Evolutionary conservation across 2,797 vertebrate genomes (phyloP), one percentile per base, ranked within the genome.

Genomic region (Enteromius fasciolatus): DNA sequence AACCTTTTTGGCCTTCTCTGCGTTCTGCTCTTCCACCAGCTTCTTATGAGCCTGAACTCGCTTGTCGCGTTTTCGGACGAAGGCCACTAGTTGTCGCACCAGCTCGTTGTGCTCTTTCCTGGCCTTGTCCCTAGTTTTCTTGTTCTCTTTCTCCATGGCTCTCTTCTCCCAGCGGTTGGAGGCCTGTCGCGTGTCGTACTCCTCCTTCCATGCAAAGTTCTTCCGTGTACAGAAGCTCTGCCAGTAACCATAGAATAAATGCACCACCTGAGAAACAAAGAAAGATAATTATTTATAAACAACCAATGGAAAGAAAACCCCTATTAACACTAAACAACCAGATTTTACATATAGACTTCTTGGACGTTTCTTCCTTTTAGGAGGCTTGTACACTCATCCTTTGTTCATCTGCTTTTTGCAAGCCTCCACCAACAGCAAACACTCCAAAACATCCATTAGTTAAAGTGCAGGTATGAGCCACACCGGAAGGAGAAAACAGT

Each of bases 71-170:
- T 97, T 99, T 23, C 98, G 96, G n/a, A 98, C 93, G 44, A 97
- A 99, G 4, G 96, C 96, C 64, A 98, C 97, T 0, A 99, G 95
- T 70, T 98, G 95, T 0, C 97, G 96, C 73, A 99, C 92, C 0
- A 98, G 89, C 85, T 99, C 98, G 0, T 95, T 97, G 86, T 96
- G 95, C 90, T 98, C 98, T 87, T 96, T 98, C 50, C 96, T 94
- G 1, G 96, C 96, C 90, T 96, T 98, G 3, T 99, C 98, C 4
- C 98, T 93, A 0, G 92, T 95, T 91, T 98, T 98, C 90, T 96
- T 97, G 93, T 99, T 99, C 82, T 99, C 98, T 88, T 99, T 99
- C 89, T 99, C 98, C 98, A 99, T 99, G 61, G 97, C 98, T 25
- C 98, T 93, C 78, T 99, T 99, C 90, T 98, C 97, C 97, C 97